Percentiles rank a stretch among this genome's conserved stretches.
Evolutionary conservation across 2,888 invertebrate genomes (phyloP).

Genomic region (Oligia strigilis): DNA sequence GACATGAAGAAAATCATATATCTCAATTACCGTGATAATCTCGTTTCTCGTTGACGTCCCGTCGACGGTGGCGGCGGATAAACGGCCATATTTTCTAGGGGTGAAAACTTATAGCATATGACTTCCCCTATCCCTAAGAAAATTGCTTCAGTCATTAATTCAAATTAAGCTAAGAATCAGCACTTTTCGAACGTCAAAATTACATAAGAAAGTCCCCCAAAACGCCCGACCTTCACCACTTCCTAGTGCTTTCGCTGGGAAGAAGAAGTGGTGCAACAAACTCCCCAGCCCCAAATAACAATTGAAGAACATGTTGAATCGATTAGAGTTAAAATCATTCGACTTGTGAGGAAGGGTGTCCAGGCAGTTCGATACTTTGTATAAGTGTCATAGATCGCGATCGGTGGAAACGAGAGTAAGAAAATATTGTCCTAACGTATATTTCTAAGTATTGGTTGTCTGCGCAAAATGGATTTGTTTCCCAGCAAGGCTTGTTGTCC

Average conservation of each 20-base stretch:
- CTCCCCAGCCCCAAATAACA: neutral
- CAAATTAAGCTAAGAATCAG: too few relatives aligned
- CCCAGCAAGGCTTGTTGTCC: too few relatives aligned
- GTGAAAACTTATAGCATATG: neutral
- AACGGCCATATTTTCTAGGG: neutral
- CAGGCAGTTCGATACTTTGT: neutral
- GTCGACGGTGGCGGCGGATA: neutral
- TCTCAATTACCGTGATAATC: neutral
- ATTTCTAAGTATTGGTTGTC: neutral
- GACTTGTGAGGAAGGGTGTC: neutral
- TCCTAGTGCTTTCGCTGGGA: too few relatives aligned
- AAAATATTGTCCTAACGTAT: neutral
- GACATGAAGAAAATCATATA: neutral
- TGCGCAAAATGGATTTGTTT: neutral
- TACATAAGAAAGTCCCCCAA: too few relatives aligned
- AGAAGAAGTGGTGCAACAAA: too few relatives aligned
- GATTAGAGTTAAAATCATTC: conserved; percentile 14
- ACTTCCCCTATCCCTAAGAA: too few relatives aligned
- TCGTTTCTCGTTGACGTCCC: neutral
- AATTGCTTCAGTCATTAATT: too few relatives aligned
- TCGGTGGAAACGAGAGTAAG: neutral
- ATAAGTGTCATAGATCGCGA: too few relatives aligned
- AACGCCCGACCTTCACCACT: too few relatives aligned
- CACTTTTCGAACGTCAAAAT: too few relatives aligned
- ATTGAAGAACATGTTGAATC: neutral